Base-by-base conservation (phyloP, 2,113 vertebrate species). In the Patagioenas fasciata region DNA sequence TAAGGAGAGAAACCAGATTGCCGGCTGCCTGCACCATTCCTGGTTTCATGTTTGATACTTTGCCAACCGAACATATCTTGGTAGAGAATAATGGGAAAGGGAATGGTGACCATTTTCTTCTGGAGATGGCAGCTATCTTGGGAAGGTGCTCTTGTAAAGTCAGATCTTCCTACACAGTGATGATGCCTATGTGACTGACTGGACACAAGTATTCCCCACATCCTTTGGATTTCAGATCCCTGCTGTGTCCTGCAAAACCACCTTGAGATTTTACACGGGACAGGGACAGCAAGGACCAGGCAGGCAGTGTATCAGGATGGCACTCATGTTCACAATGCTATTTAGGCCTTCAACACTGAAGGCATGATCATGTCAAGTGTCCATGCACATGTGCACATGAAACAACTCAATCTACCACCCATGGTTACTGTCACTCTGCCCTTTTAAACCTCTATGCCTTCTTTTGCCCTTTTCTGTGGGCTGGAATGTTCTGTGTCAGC, bases 351-450 rank as follows among this genome's bases (percentile, higher is more conserved):
- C 61, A 32, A 1, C 26, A 28, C 15, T 9, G 16, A 77, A 80
- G 31, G 8, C 15, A 38, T 1, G 4, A 42, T 21, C 20, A 24
- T 42, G 26, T 3, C 36, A 85, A 61, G 29, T 10, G 15, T 61
- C 7, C 9, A 25, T n/a, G 42, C 3, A 32, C 1, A 3, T 5
- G 2, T 44, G 28, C 10, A 42, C 7, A 5, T 6, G 19, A 19
- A 13, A 67, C 16, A 67, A 58, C 12, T 79, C 42, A 50, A 3
- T 54, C 48, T 57, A 36, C 18, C 26, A 58, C 9, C 16, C 1
- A 0, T 14, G 16, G 8, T 65, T 66, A 42, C 1, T 1, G 18
- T 24, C 26, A 48, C 16, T 69, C 4, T 74, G 18, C 16, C 24
- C 23, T 81, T 20, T 23, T 26, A 61, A 78, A 6, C 24, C 11